Evolutionary conservation across 2,888 invertebrate species (phyloP), one percentile per base, ranked within the genome.

Genomic region (Pristionchus arcanus): DNA sequence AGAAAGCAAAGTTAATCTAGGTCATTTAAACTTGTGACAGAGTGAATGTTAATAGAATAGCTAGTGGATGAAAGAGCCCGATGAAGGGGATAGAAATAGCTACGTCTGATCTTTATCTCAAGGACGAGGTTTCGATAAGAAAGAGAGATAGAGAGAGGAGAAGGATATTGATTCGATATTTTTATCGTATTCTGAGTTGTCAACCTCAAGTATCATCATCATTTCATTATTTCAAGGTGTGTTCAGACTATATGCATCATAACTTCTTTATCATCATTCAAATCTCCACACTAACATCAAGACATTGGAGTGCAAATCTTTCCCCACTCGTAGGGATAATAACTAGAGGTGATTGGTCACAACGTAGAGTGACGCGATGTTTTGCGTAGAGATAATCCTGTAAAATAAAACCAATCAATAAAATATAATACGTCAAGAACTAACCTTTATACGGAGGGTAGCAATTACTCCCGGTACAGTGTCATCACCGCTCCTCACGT

Each of bases 321-420:
- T 77, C 77, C 0, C 77, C 77, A 34, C 37, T 77, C 3, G 49
- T 13, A n/a, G 77, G 77, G 42, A 77, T 31, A n/a, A 77, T 77
- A 2, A 42, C 77, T 13, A 77, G 77, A 9, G 77, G 77, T 2
- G 77, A 5, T 1, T 77, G 77, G n/a, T 77, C 77, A n/a, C 77
- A 77, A 0, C 21, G 37, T 19, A 77, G n/a, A 42, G 5, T 49
- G 7, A 77, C 77, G 21, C 16, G 77, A 77, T 77, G 77, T 21
- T 77, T 77, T 9, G 49, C 42, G 42, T 42, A 42, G n/a, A 77
- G 42, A 21, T 77, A 77, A 42, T 77, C 77, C 77, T 77, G 42
- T 9, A 42, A 42, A 42, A 42, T 42, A 5, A 42, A 9, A 42
- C 9, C 9, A 42, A 42, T 42, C 9, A 42, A 42, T 5, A 42